phyloP scores from a whole-genome alignment of 2,888 invertebrate species.

The Melieria picta region DNA sequence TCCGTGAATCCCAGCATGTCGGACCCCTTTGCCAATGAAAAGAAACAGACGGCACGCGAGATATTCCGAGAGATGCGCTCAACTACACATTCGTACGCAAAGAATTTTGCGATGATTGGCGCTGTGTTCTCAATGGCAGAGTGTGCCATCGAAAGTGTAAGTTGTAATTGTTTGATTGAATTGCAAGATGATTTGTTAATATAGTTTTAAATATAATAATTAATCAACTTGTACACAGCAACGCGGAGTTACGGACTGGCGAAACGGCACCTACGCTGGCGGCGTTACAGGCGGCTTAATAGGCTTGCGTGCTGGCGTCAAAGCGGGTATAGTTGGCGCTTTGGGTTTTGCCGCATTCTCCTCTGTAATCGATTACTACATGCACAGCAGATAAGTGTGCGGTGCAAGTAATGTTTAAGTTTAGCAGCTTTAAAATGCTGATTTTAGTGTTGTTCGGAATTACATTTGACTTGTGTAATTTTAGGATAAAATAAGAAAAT shows the following conservation, averaged over 20 bases:
- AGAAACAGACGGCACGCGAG: conserved; percentile 85
- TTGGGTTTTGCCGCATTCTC: conserved; percentile 98
- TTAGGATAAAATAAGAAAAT: too few species aligned
- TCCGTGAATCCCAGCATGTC: conserved; percentile 92
- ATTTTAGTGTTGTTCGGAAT: background rate
- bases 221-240: conserved; percentile 65
- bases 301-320: conserved; percentile 90
- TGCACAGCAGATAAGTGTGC: conserved; percentile 69
- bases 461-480: too few species aligned
- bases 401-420: too few species aligned
- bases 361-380: conserved; percentile 95
- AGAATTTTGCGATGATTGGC: conserved; percentile 97
- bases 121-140: conserved; percentile 94
- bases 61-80: conserved; percentile 92
- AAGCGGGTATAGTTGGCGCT: conserved; percentile 93
- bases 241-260: conserved; percentile 95
- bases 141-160: conserved; percentile 91
- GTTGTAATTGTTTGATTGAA: conserved; percentile 43
- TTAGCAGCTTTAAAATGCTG: too few species aligned
- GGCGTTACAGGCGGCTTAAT: conserved; percentile 92
- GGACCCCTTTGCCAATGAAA: conserved; percentile 70
- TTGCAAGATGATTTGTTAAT: background rate
- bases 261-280: conserved; percentile 95
- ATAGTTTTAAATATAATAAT: conserved; percentile 6
- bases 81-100: conserved; percentile 92